Evolutionary conservation across 2,888 invertebrate species (phyloP).

Genomic region (Drosophila silvestris): DNA sequence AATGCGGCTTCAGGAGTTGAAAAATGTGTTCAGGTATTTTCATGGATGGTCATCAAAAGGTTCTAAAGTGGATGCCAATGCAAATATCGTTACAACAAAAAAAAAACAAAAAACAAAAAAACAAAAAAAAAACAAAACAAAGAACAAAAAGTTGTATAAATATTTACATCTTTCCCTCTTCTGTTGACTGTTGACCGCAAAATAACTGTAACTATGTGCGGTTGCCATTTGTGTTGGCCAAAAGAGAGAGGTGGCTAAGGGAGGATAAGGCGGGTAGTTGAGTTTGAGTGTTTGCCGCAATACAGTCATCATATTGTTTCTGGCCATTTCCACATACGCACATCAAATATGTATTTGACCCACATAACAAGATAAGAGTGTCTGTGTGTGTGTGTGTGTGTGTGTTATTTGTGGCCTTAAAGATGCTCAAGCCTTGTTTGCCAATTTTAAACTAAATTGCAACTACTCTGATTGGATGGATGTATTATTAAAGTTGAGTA

Average conservation of each 20-base stretch:
- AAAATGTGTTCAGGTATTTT: constrained; percentile 53
- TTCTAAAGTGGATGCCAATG: constrained; percentile 64
- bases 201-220: constrained; percentile 53
- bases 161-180: constrained; percentile 38
- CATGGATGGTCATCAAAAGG: constrained; percentile 66
- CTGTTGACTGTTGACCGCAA: constrained; percentile 35
- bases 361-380: not conserved
- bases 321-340: constrained; percentile 15
- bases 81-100: constrained; percentile 53
- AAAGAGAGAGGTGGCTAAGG: not conserved
- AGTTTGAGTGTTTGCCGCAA: constrained; percentile 22
- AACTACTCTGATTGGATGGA: not conserved
- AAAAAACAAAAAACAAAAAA: not conserved
- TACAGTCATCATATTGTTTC: constrained; percentile 21
- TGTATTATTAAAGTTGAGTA: not conserved
- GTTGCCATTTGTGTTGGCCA: constrained; percentile 21
- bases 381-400: not conserved
- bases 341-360: constrained; percentile 29
- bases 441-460: not conserved
- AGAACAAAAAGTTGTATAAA: constrained; percentile 43
- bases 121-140: not conserved
- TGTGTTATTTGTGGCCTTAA: constrained; percentile 11
- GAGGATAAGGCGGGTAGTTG: not conserved
- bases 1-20: constrained; percentile 40
- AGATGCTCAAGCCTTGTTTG: not conserved